These are phyloP conservation scores for Sciurus vulgaris DNA, from an alignment of 2,797 vertebrate species.

Conservation along the genomic window DNA sequence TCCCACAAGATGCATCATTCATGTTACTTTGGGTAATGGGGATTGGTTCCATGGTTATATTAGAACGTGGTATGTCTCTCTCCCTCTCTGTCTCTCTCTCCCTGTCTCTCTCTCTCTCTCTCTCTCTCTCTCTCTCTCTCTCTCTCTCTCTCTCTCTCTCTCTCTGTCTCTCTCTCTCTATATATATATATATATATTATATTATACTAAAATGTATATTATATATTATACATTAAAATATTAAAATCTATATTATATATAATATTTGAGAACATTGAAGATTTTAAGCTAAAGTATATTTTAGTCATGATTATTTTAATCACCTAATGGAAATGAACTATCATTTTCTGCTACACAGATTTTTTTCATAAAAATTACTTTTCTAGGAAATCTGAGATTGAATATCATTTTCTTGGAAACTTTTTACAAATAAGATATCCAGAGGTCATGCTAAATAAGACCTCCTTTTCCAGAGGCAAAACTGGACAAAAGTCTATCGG, in stretches of 20 bases:
- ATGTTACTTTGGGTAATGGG: neutral
- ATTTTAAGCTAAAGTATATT: constrained; percentile 29
- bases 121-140: neutral
- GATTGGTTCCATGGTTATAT: neutral
- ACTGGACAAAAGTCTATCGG: neutral
- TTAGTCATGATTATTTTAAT: neutral
- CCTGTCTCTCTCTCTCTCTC: too few species aligned
- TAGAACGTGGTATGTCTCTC: neutral
- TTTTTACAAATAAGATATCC: neutral
- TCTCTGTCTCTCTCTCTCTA: too few species aligned
- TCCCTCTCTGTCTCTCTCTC: too few species aligned
- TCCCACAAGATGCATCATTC: neutral
- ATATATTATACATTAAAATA: too few species aligned
- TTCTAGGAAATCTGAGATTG: neutral
- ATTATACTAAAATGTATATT: too few species aligned
- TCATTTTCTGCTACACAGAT: neutral
- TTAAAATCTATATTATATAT: too few species aligned
- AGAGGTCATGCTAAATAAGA: neutral
- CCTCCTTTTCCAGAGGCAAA: neutral
- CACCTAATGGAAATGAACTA: neutral
- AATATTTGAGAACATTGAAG: neutral
- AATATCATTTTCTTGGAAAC: neutral
- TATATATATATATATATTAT: too few species aligned
- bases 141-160: too few species aligned
- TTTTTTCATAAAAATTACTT: neutral